A percentile compares a stretch with the other conserved stretches of the same genome.
Conservation (phyloP, 2,113 vertebrate genomes). For the Carlito syrichta region DNA sequence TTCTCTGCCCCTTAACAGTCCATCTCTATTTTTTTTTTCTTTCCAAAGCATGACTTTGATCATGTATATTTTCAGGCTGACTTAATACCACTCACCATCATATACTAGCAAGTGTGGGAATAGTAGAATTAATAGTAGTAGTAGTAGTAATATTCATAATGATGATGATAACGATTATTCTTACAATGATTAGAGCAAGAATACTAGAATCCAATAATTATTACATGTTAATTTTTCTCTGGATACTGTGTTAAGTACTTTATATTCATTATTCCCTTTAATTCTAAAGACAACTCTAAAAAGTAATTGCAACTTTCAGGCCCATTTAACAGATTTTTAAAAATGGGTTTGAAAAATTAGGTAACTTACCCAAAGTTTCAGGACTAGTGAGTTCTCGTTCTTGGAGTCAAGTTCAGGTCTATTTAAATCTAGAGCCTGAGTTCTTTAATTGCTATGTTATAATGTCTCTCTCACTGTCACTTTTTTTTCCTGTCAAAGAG, state of each 20-base stretch:
- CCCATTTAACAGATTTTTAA: background rate
- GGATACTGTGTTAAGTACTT: background rate
- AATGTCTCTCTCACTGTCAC: background rate
- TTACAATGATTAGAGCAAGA: background rate
- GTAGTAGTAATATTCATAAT: background rate
- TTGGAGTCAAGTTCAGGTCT: background rate
- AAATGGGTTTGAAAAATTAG: background rate
- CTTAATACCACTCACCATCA: background rate
- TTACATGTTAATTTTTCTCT: background rate
- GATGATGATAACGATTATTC: background rate
- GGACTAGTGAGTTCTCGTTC: background rate
- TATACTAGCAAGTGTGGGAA: background rate
- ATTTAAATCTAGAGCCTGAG: background rate
- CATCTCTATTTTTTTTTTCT: background rate
- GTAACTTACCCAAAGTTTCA: background rate
- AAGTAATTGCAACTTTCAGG: background rate
- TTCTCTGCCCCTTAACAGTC: background rate
- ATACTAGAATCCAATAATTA: background rate
- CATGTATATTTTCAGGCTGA: background rate
- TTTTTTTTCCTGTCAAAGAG: background rate
- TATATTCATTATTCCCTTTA: background rate
- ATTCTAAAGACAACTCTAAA: background rate
- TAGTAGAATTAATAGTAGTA: background rate
- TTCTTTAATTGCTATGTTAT: background rate
- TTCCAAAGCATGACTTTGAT: background rate